These are phyloP conservation scores for Apodemia zela DNA, from an alignment of 2,888 invertebrate species.

Conservation along the genomic window DNA sequence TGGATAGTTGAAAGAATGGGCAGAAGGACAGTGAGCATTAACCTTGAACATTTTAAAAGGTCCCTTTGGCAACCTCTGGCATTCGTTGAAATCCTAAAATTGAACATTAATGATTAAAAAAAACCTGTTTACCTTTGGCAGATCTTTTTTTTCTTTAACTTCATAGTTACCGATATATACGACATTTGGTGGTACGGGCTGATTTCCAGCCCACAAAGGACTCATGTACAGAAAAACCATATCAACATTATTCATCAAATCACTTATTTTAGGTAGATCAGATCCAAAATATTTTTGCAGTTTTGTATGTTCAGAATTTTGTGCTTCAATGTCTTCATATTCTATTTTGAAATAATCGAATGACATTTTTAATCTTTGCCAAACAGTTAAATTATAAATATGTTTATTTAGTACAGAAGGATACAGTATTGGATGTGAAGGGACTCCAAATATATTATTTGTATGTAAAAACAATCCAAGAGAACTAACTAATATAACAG, in stretches of 20 bases:
- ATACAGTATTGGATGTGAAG: constrained; percentile 42
- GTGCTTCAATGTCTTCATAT: not conserved
- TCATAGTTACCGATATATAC: constrained; percentile 42
- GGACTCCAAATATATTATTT: constrained; percentile 36
- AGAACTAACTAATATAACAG: constrained; percentile 42
- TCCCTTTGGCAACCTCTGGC: too few species aligned
- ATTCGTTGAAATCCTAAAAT: too few species aligned
- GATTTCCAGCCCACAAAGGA: constrained; percentile 41
- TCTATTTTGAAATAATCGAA: constrained; percentile 21
- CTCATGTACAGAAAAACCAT: constrained; percentile 41
- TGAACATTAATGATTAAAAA: too few species aligned
- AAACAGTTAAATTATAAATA: constrained; percentile 37
- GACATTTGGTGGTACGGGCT: constrained; percentile 42
- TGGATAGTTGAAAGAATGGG: too few species aligned
- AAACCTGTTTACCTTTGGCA: constrained; percentile 36
- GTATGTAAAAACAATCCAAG: constrained; percentile 32
- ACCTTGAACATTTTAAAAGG: too few species aligned
- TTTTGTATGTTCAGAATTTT: constrained; percentile 26
- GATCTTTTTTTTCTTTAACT: constrained; percentile 33
- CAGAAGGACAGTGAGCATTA: too few species aligned
- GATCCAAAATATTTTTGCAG: constrained; percentile 35
- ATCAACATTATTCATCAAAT: constrained; percentile 40
- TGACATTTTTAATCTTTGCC: constrained; percentile 38
- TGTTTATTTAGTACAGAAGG: constrained; percentile 33
- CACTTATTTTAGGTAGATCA: constrained; percentile 32